Evolutionary conservation across 2,113 vertebrate species (phyloP).

Genomic region (Anoplopoma fimbria): DNA sequence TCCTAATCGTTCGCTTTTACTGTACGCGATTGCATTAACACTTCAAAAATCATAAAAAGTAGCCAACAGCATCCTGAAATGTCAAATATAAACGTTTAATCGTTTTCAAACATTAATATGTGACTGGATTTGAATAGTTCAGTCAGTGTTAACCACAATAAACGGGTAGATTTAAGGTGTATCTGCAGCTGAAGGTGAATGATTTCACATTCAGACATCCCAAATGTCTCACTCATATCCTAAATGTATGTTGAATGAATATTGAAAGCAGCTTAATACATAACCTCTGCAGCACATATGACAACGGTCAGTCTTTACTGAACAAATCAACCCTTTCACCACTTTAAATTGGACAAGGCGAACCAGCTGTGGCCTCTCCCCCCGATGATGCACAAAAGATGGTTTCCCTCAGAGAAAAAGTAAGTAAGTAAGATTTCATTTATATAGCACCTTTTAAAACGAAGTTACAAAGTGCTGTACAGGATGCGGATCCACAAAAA

Average conservation of each 20-base stretch:
- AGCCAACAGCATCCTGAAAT: neutral
- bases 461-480: too few species aligned
- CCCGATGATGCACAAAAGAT: conserved; percentile 22
- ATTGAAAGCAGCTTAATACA: neutral
- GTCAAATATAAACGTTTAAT: neutral
- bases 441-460: too few species aligned
- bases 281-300: neutral
- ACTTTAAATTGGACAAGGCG: conserved; percentile 3
- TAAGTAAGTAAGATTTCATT: too few species aligned
- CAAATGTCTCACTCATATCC: too few species aligned
- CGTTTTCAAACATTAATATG: neutral
- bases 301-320: neutral
- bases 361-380: conserved; percentile 11
- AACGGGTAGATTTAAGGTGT: too few species aligned
- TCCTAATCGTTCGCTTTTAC: too few species aligned
- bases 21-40: too few species aligned
- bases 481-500: too few species aligned
- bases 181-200: neutral
- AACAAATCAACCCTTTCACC: neutral
- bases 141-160: too few species aligned
- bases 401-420: conserved; percentile 21
- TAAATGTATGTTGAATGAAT: neutral
- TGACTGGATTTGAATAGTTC: conserved; percentile 8
- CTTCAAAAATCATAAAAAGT: too few species aligned
- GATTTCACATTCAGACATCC: neutral